A percentile compares a stretch with the other conserved stretches of the same genome.
Evolutionary conservation across 2,797 vertebrate genomes (phyloP).

Genomic region (Falco berigora): DNA sequence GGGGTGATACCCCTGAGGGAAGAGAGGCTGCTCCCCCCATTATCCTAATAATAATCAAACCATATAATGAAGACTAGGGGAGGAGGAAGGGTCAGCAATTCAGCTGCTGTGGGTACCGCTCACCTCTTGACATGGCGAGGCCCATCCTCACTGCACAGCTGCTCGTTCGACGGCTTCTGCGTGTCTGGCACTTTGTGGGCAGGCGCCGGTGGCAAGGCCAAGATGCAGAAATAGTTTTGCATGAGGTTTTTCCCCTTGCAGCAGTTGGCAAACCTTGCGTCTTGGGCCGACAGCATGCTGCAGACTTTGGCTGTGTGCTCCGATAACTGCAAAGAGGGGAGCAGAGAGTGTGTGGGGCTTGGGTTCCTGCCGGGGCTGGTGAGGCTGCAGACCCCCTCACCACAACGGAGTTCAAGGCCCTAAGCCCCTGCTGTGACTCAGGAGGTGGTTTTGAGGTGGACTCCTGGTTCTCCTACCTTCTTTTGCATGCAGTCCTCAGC

Average conservation of each 20-base stretch:
- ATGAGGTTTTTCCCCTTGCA: conserved; percentile 63
- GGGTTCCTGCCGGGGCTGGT: fast-evolving
- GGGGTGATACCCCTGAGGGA: not conserved
- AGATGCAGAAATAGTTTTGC: conserved; percentile 68
- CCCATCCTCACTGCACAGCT: conserved; percentile 56
- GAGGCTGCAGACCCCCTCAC: fast-evolving
- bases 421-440: fast-evolving
- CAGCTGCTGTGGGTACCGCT: fast-evolving
- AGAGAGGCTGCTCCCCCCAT: not conserved
- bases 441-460: not conserved
- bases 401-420: fast-evolving
- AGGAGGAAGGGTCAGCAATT: not conserved
- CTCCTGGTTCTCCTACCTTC: conserved; percentile 33
- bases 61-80: fast-evolving
- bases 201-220: conserved; percentile 43
- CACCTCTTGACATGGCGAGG: conserved; percentile 42
- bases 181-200: not conserved
- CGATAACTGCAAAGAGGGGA: conserved; percentile 31
- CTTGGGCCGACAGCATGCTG: not conserved
- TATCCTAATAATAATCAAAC: not conserved
- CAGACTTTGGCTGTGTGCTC: conserved; percentile 68
- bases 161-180: not conserved
- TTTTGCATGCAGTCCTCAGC: conserved; percentile 69
- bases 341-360: not conserved
- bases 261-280: conserved; percentile 59